Percentiles rank a stretch among this genome's conserved stretches.
Evolutionary conservation across 2,113 vertebrate genomes (phyloP).

Genomic region (Parotia lawesii): DNA sequence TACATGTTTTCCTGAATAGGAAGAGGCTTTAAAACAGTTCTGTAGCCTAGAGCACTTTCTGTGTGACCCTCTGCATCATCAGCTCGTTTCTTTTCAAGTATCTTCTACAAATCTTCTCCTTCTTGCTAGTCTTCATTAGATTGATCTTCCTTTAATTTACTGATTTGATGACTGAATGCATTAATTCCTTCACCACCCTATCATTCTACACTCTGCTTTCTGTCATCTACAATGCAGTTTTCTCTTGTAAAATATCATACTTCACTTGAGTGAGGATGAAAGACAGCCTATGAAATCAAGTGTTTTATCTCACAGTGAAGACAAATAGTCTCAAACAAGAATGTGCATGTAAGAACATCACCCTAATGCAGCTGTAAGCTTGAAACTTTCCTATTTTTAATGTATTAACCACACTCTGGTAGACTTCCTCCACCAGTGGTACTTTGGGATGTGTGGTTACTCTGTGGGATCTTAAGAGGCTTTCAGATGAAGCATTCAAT

Average conservation of each 20-base stretch:
- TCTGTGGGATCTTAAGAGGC: slow-evolving; percentile 27
- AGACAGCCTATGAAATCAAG: neutral
- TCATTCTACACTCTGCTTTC: neutral
- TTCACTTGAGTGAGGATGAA: neutral
- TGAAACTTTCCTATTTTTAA: slow-evolving; percentile 22
- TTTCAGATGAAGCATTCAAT: slow-evolving; percentile 14
- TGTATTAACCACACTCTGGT: slow-evolving; percentile 27
- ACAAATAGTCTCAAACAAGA: slow-evolving; percentile 26
- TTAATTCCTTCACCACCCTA: neutral
- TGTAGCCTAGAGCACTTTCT: neutral
- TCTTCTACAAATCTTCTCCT: neutral
- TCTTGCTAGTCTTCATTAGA: neutral
- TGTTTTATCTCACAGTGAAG: neutral
- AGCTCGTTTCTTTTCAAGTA: neutral
- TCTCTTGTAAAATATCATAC: neutral
- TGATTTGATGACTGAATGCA: neutral
- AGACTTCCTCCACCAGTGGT: slow-evolving; percentile 12
- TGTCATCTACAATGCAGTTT: neutral
- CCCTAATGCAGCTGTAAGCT: neutral
- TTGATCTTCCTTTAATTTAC: neutral
- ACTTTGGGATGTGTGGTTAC: slow-evolving; percentile 40
- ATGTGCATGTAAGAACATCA: neutral
- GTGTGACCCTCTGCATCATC: neutral
- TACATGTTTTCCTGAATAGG: neutral
- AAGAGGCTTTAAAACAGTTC: neutral